Evolutionary conservation across 2,113 vertebrate species (phyloP), one percentile per base, ranked within the genome.

Genomic region (Spheniscus mendiculus): DNA sequence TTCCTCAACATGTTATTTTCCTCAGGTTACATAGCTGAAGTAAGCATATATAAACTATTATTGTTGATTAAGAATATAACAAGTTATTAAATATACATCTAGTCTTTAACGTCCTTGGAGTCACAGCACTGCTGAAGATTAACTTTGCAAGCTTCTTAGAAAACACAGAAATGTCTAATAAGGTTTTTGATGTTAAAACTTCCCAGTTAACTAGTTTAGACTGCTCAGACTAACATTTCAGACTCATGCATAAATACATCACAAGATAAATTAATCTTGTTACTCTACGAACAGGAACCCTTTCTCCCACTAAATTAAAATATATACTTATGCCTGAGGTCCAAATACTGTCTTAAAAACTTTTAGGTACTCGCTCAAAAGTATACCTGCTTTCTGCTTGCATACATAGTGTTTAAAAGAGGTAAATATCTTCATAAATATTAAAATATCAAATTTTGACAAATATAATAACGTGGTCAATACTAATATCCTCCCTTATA

Each of bases 311-410:
- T 47, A 58, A 85, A 79, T 53, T 63, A 82, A 83, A 71, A 71
- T 36, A 40, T 10, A 13, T 42, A 61, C 4, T n/a, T 77, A 47
- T 0, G 2, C 14, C 14, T 2, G 2, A 36, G 32, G 19, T 23
- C 42, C 38, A 76, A 40, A 74, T 45, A 29, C 29, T 18, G 3
- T 80, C 38, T 63, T 72, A 44, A 80, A 93, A 83, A 67, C 16
- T 27, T 82, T 14, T 36, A 71, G 29, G 15, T 32, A 69, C 3
- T 42, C 3, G 1, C 5, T 17, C 21, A 52, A 38, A 83, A 61
- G 9, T 18, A 23, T 15, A 52, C 4, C 6, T 55, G 20, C 25
- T 89, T 70, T 89, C 72, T 77, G 32, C 30, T 84, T 70, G 22
- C 30, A 61, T 9, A 30, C 15, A 6, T 12, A 40, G 15, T 47